These are phyloP conservation scores for Tanypteryx hageni DNA, from an alignment of 2,888 invertebrate species.

Conservation along the genomic window DNA sequence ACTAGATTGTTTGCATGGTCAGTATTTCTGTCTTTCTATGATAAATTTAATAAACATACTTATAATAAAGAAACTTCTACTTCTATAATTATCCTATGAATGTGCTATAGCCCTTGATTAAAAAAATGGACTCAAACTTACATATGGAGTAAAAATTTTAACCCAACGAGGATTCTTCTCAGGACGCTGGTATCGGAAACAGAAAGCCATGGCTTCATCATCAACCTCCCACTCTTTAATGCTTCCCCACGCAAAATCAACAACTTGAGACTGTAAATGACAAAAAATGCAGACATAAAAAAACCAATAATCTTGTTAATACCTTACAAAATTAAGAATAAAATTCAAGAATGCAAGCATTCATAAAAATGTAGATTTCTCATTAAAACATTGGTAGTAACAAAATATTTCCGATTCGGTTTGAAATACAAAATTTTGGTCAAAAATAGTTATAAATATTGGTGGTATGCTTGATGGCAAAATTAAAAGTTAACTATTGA, in stretches of 20 bases:
- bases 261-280: slow-evolving; percentile 80
- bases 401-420: too few relatives aligned
- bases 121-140: slow-evolving; percentile 76
- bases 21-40: too few relatives aligned
- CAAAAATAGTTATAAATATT: too few relatives aligned
- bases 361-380: too few relatives aligned
- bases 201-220: slow-evolving; percentile 94
- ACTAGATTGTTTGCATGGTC: too few relatives aligned
- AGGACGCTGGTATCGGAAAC: slow-evolving; percentile 89
- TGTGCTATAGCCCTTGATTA: background rate
- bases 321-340: background rate
- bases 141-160: slow-evolving; percentile 92
- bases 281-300: background rate
- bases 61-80: background rate
- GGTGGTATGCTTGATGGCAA: background rate
- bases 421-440: too few relatives aligned
- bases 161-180: slow-evolving; percentile 90
- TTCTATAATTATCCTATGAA: background rate
- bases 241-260: slow-evolving; percentile 89
- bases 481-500: background rate
- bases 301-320: background rate
- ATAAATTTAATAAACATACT: background rate
- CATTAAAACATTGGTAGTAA: too few relatives aligned
- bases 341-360: background rate
- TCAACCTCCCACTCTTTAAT: slow-evolving; percentile 92